phyloP scores from a whole-genome alignment of 2,888 invertebrate genomes.

The Sinopyrophorus schimmeli region DNA sequence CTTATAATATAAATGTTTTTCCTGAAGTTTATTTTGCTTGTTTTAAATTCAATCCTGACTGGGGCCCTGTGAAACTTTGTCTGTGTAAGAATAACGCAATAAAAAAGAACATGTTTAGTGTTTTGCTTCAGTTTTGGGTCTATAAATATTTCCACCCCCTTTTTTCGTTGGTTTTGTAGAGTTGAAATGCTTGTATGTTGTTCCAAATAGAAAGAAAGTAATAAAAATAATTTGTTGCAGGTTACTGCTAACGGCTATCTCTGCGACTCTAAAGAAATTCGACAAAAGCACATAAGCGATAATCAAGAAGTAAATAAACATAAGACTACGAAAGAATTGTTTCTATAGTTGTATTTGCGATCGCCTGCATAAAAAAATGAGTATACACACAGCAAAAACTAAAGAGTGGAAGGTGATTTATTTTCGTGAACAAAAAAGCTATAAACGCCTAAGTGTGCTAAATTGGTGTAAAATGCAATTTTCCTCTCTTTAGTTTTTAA shows the following conservation, averaged over 20 bases:
- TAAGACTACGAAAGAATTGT: conserved; percentile 20
- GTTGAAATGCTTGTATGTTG: too few relatives aligned
- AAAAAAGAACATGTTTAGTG: too few relatives aligned
- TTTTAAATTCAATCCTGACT: too few relatives aligned
- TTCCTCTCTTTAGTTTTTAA: conserved; percentile 17
- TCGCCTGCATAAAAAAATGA: neutral
- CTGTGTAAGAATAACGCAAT: too few relatives aligned
- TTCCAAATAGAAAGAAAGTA: too few relatives aligned
- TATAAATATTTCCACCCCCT: too few relatives aligned
- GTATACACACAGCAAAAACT: neutral
- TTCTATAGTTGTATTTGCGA: conserved; percentile 14
- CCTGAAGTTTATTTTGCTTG: too few relatives aligned
- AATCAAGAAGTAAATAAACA: conserved; percentile 17
- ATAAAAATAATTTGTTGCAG: conserved; percentile 19
- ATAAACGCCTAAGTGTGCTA: conserved; percentile 1
- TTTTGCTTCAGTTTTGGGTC: too few relatives aligned
- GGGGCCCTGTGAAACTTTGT: too few relatives aligned
- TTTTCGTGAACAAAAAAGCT: too few relatives aligned
- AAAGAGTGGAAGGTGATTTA: neutral
- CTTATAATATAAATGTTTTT: too few relatives aligned
- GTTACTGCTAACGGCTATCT: conserved; percentile 18
- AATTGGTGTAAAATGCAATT: neutral
- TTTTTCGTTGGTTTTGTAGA: too few relatives aligned
- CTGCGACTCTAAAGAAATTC: neutral
- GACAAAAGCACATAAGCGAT: conserved; percentile 9